phyloP scores from a whole-genome alignment of 2,797 vertebrate species.

The Sebastes cheni region DNA sequence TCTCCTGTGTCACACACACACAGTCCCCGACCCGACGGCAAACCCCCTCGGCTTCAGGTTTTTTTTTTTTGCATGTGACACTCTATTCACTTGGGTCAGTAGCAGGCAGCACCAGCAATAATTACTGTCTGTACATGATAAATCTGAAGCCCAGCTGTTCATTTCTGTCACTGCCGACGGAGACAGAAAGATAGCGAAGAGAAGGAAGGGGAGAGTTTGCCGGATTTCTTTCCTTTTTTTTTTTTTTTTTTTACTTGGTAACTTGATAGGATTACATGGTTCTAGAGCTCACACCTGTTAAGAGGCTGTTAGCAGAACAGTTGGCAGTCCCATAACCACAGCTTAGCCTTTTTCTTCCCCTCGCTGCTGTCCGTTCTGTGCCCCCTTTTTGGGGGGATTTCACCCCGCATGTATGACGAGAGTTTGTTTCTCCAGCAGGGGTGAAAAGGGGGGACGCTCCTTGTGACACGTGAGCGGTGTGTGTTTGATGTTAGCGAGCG shows the following conservation, averaged over 20 bases:
- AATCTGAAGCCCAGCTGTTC: conserved; percentile 90
- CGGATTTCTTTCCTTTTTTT: conserved; percentile 70
- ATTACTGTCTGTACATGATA: conserved; percentile 89
- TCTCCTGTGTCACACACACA: conserved; percentile 38
- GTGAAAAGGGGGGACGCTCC: conserved; percentile 17
- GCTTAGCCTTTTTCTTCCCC: conserved; percentile 69
- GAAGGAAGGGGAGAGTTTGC: conserved; percentile 54
- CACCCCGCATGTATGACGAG: conserved; percentile 51
- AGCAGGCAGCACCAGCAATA: conserved; percentile 88
- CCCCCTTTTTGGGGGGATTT: conserved; percentile 69
- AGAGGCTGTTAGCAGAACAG: conserved; percentile 87
- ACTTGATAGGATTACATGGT: conserved; percentile 88
- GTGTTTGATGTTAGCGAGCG: conserved; percentile 52
- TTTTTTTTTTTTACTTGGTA: conserved; percentile 76
- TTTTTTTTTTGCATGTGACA: conserved; percentile 77
- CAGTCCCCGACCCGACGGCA: conserved; percentile 22
- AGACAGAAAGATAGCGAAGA: conserved; percentile 45
- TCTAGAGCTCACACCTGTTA: conserved; percentile 86
- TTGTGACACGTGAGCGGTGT: conserved; percentile 54
- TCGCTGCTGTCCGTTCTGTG: conserved; percentile 50
- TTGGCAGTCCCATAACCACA: conserved; percentile 79
- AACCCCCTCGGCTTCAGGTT: conserved; percentile 46
- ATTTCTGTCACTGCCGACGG: conserved; percentile 81
- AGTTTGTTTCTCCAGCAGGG: conserved; percentile 15
- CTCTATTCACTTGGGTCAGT: conserved; percentile 86